Percentiles rank a stretch among this genome's conserved stretches.
These are phyloP conservation scores for Amblyjoppa fuscipennis DNA, from an alignment of 2,888 invertebrate species.

Conservation along the genomic window DNA sequence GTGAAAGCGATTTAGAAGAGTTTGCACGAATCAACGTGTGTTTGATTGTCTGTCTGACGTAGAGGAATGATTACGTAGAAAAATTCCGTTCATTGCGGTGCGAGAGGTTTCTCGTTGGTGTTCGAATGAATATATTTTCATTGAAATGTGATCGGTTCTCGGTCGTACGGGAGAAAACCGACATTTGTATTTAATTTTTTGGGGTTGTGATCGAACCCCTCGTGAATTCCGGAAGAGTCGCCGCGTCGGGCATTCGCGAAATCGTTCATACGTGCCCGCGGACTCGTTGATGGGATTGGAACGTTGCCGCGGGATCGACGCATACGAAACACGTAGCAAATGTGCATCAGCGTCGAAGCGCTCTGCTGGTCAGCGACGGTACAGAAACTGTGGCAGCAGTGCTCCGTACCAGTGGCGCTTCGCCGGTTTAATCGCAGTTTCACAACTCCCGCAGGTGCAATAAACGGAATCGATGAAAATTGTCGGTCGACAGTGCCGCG, in stretches of 20 bases:
- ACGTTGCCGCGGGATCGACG: background rate
- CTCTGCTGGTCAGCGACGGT: conserved; percentile 3
- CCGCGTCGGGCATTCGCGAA: background rate
- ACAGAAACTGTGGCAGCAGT: conserved; percentile 1
- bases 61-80: too few relatives aligned
- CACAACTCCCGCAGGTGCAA: conserved; percentile 23
- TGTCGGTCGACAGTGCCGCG: background rate
- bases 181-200: too few relatives aligned
- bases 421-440: conserved; percentile 27
- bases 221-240: background rate
- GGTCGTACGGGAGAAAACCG: too few relatives aligned
- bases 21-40: too few relatives aligned
- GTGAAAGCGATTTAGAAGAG: too few relatives aligned
- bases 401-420: background rate
- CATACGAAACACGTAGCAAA: conserved; percentile 2
- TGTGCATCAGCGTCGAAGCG: background rate
- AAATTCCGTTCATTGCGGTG: too few relatives aligned
- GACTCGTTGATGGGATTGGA: conserved; percentile 7
- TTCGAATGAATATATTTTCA: too few relatives aligned
- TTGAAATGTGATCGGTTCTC: too few relatives aligned
- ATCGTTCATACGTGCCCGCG: background rate
- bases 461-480: conserved; percentile 39
- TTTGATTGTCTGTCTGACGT: too few relatives aligned
- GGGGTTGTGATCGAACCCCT: background rate
- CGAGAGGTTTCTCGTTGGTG: too few relatives aligned